These are phyloP conservation scores for Sarcophaga carnaria DNA, from an alignment of 2,888 invertebrate species.

Conservation along the genomic window DNA sequence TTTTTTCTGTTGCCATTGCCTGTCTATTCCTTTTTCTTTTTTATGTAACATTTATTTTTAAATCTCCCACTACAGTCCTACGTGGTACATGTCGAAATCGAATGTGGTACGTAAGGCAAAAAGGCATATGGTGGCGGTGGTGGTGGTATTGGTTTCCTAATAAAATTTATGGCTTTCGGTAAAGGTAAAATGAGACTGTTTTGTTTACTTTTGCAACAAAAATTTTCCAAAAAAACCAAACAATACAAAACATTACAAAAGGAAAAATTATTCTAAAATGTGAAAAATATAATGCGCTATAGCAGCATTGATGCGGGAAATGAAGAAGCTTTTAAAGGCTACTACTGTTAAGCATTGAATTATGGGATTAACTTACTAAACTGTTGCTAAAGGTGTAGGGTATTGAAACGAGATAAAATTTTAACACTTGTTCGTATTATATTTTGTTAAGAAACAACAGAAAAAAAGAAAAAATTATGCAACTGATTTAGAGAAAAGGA, in stretches of 20 bases:
- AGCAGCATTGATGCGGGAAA: not conserved
- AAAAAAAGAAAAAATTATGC: slow-evolving; percentile 38
- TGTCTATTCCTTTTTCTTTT: slow-evolving; percentile 44
- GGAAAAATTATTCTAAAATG: not conserved
- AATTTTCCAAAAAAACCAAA: not conserved
- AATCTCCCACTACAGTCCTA: slow-evolving; percentile 57
- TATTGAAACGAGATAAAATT: slow-evolving; percentile 24
- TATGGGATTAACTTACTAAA: not conserved
- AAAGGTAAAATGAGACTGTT: slow-evolving; percentile 16
- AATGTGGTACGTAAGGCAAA: slow-evolving; percentile 14
- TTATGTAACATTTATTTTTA: slow-evolving; percentile 58
- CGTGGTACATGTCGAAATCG: slow-evolving; percentile 17
- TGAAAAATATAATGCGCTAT: slow-evolving; percentile 22
- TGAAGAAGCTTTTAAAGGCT: slow-evolving; percentile 30
- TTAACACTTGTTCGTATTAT: slow-evolving; percentile 57
- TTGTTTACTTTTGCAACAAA: not conserved
- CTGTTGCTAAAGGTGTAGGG: not conserved
- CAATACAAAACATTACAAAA: not conserved
- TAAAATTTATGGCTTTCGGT: slow-evolving; percentile 43
- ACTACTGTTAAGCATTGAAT: not conserved
- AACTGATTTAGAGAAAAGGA: slow-evolving; percentile 30
- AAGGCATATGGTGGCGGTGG: slow-evolving; percentile 41
- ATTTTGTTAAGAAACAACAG: not conserved
- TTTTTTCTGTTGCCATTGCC: not conserved
- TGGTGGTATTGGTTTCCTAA: not conserved